Conservation (phyloP, 2,113 vertebrate genomes). For the Loxodonta africana region DNA sequence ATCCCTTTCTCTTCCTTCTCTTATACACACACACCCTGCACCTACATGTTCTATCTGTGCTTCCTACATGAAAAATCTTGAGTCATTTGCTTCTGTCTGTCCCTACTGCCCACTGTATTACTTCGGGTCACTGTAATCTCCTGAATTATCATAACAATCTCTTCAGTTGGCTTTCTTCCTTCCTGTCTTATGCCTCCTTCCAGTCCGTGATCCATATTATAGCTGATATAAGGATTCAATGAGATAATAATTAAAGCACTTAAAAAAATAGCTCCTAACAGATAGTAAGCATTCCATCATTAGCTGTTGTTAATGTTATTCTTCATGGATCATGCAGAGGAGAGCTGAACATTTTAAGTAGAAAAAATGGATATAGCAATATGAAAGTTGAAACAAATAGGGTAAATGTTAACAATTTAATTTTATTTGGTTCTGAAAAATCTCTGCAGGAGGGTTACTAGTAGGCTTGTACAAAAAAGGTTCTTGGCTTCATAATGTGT, state of each 20-base stretch:
- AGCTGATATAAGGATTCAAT: background rate
- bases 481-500: slow-evolving; percentile 42
- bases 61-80: background rate
- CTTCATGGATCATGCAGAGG: background rate
- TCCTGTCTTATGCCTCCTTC: background rate
- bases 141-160: background rate
- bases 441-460: slow-evolving; percentile 42
- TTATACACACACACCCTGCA: background rate
- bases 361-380: background rate
- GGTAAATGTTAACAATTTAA: slow-evolving; percentile 33
- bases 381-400: slow-evolving; percentile 11
- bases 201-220: background rate
- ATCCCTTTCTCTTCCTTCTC: background rate
- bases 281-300: slow-evolving; percentile 9
- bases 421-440: slow-evolving; percentile 17
- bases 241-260: background rate
- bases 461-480: slow-evolving; percentile 55
- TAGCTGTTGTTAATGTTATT: background rate
- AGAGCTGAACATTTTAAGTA: slow-evolving; percentile 55
- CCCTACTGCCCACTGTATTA: background rate
- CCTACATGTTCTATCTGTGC: background rate
- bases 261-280: background rate
- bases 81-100: background rate
- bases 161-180: background rate
- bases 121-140: background rate